phyloP scores from a whole-genome alignment of 2,113 vertebrate species.

The Pavo muticus region DNA sequence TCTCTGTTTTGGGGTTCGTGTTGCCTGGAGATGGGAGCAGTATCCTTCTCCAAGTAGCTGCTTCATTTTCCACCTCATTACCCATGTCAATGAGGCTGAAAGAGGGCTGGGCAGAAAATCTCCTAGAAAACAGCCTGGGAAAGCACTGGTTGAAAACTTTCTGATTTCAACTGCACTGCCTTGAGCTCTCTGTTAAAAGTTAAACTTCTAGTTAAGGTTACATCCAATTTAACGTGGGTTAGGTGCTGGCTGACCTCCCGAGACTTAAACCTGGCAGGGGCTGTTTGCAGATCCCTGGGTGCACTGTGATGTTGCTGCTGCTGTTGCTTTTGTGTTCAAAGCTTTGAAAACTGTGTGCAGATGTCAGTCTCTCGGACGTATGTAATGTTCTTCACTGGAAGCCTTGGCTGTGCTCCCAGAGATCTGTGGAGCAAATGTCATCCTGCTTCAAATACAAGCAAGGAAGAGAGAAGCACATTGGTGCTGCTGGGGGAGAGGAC shows the following conservation, averaged over 20 bases:
- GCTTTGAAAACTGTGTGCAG: background rate
- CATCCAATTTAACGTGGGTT: background rate
- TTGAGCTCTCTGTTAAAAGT: background rate
- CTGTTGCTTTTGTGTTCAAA: background rate
- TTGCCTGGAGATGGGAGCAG: slow-evolving; percentile 70
- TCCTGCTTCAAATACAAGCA: background rate
- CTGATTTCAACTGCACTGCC: background rate
- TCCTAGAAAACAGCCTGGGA: background rate
- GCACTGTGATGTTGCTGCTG: background rate
- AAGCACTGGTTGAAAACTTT: background rate
- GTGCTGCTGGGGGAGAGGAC: background rate
- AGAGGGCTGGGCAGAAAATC: slow-evolving; percentile 4
- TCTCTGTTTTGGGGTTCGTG: background rate
- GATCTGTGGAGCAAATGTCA: background rate
- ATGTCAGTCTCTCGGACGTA: background rate
- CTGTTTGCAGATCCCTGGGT: background rate
- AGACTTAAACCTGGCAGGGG: background rate
- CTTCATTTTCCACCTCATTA: slow-evolving; percentile 75
- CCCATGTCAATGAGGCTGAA: slow-evolving; percentile 36
- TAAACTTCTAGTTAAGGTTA: background rate
- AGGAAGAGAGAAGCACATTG: background rate
- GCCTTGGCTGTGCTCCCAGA: background rate
- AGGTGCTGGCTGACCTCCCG: background rate
- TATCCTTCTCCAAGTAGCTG: slow-evolving; percentile 38
- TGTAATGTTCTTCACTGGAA: background rate